Evolutionary conservation across 1,140 invertebrate species (phyloP), one percentile per base, ranked within the genome.

Genomic region (Drosophila navojoa): DNA sequence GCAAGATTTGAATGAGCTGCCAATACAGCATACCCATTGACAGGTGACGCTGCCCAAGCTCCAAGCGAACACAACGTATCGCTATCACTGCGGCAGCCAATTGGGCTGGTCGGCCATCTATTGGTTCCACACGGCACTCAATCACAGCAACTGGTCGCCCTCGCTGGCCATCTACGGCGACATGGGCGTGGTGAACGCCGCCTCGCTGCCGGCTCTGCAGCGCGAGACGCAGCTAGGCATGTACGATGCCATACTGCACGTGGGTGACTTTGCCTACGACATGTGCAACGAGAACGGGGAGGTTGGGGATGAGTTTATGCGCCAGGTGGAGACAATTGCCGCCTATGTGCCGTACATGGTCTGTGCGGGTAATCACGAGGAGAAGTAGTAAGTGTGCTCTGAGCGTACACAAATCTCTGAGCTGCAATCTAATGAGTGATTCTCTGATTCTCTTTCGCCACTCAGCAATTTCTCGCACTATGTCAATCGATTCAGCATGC

Each of bases 221-320:
- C 93, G 96, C 74, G 98, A 99, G 81, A 95, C 96, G 0, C 95
- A 97, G 84, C 93, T 93, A 32, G 96, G 94, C n/a, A 92, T 95
- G 76, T 98, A 97, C 92, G 97, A 99, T 93, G 94, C 96, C 70
- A 95, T 98, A 61, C 93, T 99, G 52, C 98, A 99, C 93, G 96
- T 98, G 68, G 98, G 98, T 1, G 98, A 98, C 94, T 97, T 99
- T 93, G 98, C 98, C 0, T 99, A 99, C 93, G 97, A 99, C 92
- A 97, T 99, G 96, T 93, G 98, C 92, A 93, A 94, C 1, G 92
- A 97, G 60, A 93, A 97, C 91, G 97, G 95, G 1, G 91, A 92
- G 50, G 94, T 97, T 53, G 98, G 98, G 0, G 97, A 98, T 93
- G 95, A 96, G 91, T 99, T 98, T 92, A 98, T 98, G 97, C 94